phyloP scores from a whole-genome alignment of 2,113 vertebrate species.

The Indicator indicator region DNA sequence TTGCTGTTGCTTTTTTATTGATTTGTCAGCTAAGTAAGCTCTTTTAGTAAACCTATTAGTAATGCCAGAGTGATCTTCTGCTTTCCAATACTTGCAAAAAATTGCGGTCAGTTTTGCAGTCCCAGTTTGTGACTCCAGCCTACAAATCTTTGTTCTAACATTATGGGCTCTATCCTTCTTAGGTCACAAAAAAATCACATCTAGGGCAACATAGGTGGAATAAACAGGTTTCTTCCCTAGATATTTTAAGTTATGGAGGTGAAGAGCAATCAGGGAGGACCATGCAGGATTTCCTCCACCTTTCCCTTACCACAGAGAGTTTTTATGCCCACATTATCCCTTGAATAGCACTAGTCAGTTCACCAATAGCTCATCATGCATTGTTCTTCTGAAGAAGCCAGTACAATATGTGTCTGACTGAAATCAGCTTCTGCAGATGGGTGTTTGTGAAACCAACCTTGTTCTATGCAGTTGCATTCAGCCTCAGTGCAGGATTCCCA shows the following conservation, averaged over 20 bases:
- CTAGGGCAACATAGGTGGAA: not conserved
- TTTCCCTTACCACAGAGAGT: not conserved
- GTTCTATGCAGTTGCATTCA: not conserved
- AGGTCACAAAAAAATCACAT: not conserved
- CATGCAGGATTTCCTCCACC: not conserved
- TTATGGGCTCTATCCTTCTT: not conserved
- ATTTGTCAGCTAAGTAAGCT: conserved; percentile 15
- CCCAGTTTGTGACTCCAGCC: not conserved
- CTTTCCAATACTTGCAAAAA: not conserved
- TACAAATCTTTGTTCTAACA: not conserved
- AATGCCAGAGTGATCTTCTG: not conserved
- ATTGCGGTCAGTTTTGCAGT: not conserved
- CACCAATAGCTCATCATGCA: not conserved
- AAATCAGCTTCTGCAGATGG: not conserved
- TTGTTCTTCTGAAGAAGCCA: not conserved
- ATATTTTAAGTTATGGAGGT: not conserved
- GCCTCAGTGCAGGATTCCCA: not conserved
- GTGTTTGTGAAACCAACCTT: not conserved
- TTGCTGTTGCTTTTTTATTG: conserved; percentile 14
- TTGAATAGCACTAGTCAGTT: not conserved
- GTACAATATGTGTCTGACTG: not conserved
- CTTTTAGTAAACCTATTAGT: not conserved
- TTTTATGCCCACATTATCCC: not conserved
- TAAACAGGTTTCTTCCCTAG: not conserved
- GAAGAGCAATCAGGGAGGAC: not conserved